Percentiles rank a stretch among this genome's conserved stretches.
Conservation (phyloP, 2,888 invertebrate genomes). For the Agrochola circellaris region DNA sequence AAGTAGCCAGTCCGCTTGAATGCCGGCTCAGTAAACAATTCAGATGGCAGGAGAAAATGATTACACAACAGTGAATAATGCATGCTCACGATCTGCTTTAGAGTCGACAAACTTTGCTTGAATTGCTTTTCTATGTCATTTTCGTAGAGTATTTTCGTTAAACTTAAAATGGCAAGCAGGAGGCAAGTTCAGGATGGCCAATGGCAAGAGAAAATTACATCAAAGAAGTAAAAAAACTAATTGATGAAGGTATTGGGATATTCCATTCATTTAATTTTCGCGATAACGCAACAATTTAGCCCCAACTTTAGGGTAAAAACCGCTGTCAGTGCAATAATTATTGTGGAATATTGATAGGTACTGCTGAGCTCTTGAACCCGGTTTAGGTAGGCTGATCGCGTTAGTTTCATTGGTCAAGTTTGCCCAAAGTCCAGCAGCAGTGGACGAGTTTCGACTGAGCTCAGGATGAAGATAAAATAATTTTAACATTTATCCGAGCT, state of each 20-base stretch:
- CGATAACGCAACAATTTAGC: too few species aligned
- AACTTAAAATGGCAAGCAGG: too few species aligned
- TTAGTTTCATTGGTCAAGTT: too few species aligned
- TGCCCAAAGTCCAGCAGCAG: not conserved
- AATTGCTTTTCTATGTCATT: not conserved
- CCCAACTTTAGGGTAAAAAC: too few species aligned
- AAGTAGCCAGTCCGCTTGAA: slow-evolving; percentile 55
- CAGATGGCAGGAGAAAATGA: slow-evolving; percentile 63
- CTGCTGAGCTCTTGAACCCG: too few species aligned
- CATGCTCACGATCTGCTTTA: slow-evolving; percentile 40
- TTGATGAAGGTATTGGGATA: too few species aligned
- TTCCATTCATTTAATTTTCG: too few species aligned
- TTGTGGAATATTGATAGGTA: not conserved
- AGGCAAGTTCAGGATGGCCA: too few species aligned
- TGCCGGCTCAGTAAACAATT: slow-evolving; percentile 44
- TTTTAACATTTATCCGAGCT: not conserved
- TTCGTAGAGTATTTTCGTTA: not conserved
- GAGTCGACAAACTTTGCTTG: slow-evolving; percentile 35
- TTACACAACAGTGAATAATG: slow-evolving; percentile 64
- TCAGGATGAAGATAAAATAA: not conserved
- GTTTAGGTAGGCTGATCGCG: too few species aligned
- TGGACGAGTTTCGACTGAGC: not conserved
- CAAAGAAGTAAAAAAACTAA: too few species aligned
- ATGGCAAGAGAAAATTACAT: too few species aligned
- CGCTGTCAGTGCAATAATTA: too few species aligned